phyloP scores from a whole-genome alignment of 2,113 vertebrate genomes.

The Urocolius indicus region DNA sequence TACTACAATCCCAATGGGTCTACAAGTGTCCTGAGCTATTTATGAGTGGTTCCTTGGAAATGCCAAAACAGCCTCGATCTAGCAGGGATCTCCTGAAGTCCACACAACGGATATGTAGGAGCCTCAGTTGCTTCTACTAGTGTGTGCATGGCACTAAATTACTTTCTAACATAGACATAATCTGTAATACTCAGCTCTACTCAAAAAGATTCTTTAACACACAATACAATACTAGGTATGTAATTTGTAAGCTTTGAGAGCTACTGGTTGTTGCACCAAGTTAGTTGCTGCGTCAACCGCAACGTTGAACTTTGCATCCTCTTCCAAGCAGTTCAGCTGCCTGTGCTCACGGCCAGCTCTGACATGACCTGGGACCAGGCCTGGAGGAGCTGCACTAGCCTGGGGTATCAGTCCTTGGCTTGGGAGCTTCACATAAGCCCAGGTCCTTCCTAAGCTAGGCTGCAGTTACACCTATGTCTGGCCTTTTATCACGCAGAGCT shows the following conservation, averaged over 20 bases:
- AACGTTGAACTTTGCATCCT: neutral
- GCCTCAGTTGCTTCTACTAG: neutral
- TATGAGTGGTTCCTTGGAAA: neutral
- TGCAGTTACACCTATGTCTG: neutral
- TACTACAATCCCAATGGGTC: neutral
- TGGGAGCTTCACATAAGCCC: neutral
- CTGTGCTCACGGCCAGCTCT: neutral
- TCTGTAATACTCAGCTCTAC: neutral
- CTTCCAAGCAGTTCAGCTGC: neutral
- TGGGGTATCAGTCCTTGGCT: neutral
- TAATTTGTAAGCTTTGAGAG: neutral
- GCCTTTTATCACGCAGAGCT: neutral
- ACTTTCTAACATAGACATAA: neutral
- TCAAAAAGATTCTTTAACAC: neutral
- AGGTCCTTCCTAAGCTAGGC: neutral
- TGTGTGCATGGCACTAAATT: neutral
- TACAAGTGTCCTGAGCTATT: neutral
- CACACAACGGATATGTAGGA: neutral
- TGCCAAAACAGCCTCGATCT: neutral
- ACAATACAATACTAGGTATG: neutral
- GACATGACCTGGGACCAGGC: neutral
- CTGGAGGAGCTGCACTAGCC: neutral
- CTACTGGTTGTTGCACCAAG: neutral
- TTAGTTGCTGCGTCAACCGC: accelerated
- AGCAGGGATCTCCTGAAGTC: neutral